Evolutionary conservation across 1,140 invertebrate genomes (phyloP).

Genomic region (Nixonia krombeini): DNA sequence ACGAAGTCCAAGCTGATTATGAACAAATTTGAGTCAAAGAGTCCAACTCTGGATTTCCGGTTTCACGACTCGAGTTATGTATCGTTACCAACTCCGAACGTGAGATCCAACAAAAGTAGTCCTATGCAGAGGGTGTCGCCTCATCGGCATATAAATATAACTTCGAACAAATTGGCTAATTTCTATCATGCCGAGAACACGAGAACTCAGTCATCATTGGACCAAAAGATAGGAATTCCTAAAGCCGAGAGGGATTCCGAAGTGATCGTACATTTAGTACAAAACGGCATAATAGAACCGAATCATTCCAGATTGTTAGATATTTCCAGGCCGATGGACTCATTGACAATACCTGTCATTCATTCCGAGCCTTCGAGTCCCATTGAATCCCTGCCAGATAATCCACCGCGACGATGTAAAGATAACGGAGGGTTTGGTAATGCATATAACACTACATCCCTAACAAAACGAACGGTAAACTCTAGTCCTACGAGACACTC

Average conservation of each 20-base stretch:
- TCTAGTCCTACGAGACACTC: conserved; percentile 55
- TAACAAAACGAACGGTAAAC: conserved; percentile 12
- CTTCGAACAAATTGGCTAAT: conserved; percentile 52
- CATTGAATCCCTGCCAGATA: conserved; percentile 53
- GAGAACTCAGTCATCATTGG: conserved; percentile 17
- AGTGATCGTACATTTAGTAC: conserved; percentile 48
- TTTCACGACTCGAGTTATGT: conserved; percentile 31
- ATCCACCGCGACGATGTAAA: conserved; percentile 29
- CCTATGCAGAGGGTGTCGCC: conserved; percentile 41
- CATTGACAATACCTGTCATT: conserved; percentile 54
- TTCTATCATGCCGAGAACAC: conserved; percentile 30
- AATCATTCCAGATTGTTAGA: conserved; percentile 31
- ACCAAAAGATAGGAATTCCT: conserved; percentile 20
- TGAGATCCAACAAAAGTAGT: conserved; percentile 16
- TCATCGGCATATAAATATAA: conserved; percentile 52
- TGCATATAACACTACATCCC: conserved; percentile 2
- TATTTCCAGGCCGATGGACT: conserved; percentile 44
- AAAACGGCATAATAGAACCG: conserved; percentile 40
- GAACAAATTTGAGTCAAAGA: conserved; percentile 24
- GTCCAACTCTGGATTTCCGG: conserved; percentile 33
- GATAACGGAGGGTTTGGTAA: conserved; percentile 8
- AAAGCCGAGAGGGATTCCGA: conserved; percentile 34
- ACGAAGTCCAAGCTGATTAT: conserved; percentile 27
- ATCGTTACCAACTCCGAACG: conserved; percentile 37
- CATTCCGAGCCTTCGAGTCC: conserved; percentile 66